Conservation (phyloP, 2,797 vertebrate species). For the Iguana delicatissima region DNA sequence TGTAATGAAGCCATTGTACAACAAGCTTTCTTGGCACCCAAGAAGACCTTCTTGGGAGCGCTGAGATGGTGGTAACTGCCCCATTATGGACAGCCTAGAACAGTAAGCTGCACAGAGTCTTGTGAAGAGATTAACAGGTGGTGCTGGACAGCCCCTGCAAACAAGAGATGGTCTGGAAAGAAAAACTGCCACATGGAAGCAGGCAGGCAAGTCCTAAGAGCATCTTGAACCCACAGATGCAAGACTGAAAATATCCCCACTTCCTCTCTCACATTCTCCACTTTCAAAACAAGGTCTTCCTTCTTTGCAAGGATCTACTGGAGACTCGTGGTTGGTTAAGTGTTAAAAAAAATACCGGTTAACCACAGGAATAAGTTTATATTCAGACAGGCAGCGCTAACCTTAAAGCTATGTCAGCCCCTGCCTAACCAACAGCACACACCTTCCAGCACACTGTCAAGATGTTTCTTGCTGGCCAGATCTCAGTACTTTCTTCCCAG, state of each 20-base stretch:
- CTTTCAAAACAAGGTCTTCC: background rate
- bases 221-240: background rate
- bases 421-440: background rate
- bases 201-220: background rate
- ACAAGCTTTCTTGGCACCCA: conserved; percentile 31
- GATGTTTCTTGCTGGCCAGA: background rate
- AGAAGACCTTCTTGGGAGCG: conserved; percentile 25
- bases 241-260: background rate
- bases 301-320: background rate
- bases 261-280: background rate
- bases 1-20: conserved; percentile 29
- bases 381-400: background rate
- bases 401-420: background rate
- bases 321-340: background rate
- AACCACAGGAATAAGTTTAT: background rate
- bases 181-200: background rate
- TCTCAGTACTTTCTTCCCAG: background rate
- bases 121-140: conserved; percentile 15
- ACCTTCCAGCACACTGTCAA: background rate
- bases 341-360: background rate
- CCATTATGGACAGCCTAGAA: background rate
- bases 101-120: background rate
- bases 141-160: background rate
- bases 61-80: background rate
- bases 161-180: background rate